These are phyloP conservation scores for Ariopsis seemanni DNA, from an alignment of 2,113 vertebrate species.

Conservation along the genomic window DNA sequence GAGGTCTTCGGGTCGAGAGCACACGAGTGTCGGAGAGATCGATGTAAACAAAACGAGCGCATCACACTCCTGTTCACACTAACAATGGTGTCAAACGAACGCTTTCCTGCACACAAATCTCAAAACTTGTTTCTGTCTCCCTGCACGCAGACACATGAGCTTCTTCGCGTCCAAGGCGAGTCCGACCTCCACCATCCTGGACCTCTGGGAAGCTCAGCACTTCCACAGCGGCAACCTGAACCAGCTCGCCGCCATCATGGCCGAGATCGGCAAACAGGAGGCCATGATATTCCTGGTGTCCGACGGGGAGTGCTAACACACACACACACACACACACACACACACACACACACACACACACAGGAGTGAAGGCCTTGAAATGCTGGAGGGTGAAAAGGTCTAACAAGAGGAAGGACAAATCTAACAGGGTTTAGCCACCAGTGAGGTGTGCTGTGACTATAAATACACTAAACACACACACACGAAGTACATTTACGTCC, in stretches of 20 bases:
- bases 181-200: constrained; percentile 96
- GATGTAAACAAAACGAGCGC: neutral
- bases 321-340: constrained; percentile 21
- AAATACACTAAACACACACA: constrained; percentile 19
- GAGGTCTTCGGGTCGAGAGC: neutral
- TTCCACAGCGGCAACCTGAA: constrained; percentile 98
- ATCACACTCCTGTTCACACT: neutral
- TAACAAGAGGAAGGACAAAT: constrained; percentile 43
- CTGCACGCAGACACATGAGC: constrained; percentile 86
- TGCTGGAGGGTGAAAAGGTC: constrained; percentile 11
- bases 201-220: constrained; percentile 96
- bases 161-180: constrained; percentile 96
- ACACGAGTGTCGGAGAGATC: neutral
- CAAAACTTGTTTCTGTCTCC: neutral
- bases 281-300: constrained; percentile 92
- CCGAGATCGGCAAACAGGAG: constrained; percentile 95
- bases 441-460: constrained; percentile 50
- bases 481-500: neutral
- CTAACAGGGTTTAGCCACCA: constrained; percentile 53
- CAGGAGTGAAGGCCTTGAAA: constrained; percentile 1
- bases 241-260: constrained; percentile 92
- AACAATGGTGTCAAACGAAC: neutral
- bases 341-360: constrained; percentile 48
- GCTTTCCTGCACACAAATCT: neutral
- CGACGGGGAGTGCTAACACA: constrained; percentile 91